phyloP scores from a whole-genome alignment of 1,140 invertebrate species.

The Drosophila micromelanica region DNA sequence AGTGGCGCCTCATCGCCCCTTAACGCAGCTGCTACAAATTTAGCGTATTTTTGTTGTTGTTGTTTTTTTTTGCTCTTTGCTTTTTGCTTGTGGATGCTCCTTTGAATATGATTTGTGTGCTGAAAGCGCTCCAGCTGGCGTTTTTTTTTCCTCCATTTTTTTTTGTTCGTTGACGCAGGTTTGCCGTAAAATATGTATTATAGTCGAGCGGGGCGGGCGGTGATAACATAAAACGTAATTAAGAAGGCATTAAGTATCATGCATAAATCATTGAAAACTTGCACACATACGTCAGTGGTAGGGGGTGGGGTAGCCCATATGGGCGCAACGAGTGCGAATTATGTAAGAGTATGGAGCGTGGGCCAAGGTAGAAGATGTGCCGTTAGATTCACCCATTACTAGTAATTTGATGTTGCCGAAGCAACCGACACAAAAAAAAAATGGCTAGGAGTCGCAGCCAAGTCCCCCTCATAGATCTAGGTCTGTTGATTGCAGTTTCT shows the following conservation, averaged over 20 bases:
- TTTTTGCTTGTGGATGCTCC: slow-evolving; percentile 12
- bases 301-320: neutral
- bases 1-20: slow-evolving; percentile 47
- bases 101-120: slow-evolving; percentile 66
- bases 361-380: slow-evolving; percentile 13
- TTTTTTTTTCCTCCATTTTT: slow-evolving; percentile 2
- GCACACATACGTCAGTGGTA: slow-evolving; percentile 31
- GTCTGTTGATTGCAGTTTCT: slow-evolving; percentile 70
- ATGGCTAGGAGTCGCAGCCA: slow-evolving; percentile 20
- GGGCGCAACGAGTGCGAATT: neutral
- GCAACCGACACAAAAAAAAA: slow-evolving; percentile 10
- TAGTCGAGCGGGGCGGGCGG: slow-evolving; percentile 25
- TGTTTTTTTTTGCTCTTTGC: neutral
- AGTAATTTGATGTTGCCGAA: slow-evolving; percentile 29
- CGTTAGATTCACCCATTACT: slow-evolving; percentile 25
- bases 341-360: neutral
- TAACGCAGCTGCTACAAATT: slow-evolving; percentile 41
- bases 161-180: slow-evolving; percentile 37
- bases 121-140: slow-evolving; percentile 25
- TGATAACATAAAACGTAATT: slow-evolving; percentile 74
- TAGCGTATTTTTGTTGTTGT: slow-evolving; percentile 20
- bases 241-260: slow-evolving; percentile 78
- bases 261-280: slow-evolving; percentile 75
- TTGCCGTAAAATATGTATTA: slow-evolving; percentile 59
- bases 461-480: slow-evolving; percentile 62